Evolutionary conservation across 53 echinoderm and acorn worm genomes (phyloP).

Genomic region (Apostichopus leukothele): DNA sequence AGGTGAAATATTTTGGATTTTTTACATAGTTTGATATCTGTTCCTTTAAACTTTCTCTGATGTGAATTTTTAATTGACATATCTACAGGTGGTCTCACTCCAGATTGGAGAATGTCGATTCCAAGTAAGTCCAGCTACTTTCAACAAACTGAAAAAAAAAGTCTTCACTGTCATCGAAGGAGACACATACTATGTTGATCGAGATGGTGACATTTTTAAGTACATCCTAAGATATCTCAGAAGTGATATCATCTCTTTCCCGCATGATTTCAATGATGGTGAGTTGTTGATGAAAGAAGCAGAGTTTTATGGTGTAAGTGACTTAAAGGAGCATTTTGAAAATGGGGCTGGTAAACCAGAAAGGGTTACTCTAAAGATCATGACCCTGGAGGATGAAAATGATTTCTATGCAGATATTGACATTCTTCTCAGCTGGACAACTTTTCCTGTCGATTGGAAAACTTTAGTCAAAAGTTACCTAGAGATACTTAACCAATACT

Average conservation of each 20-base stretch:
- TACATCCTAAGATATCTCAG: background rate
- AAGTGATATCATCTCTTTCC: background rate
- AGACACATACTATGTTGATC: background rate
- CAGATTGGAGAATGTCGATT: background rate
- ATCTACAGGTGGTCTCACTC: background rate
- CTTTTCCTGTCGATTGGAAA: background rate
- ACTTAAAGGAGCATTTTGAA: background rate
- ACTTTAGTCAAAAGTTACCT: background rate
- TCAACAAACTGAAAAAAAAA: background rate
- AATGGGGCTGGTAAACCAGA: background rate
- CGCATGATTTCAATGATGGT: background rate
- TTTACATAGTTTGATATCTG: too few relatives aligned
- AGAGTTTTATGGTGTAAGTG: background rate
- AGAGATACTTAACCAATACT: background rate
- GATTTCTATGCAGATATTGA: background rate
- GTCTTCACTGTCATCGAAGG: background rate
- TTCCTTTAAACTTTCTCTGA: too few relatives aligned
- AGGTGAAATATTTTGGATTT: too few relatives aligned
- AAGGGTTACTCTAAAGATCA: background rate
- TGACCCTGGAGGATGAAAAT: background rate
- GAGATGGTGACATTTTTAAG: background rate
- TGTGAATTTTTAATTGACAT: too few relatives aligned
- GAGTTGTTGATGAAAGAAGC: background rate
- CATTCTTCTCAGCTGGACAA: background rate
- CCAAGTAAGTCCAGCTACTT: background rate